Evolutionary conservation across 2,797 vertebrate species (phyloP).

Genomic region (Poeciliopsis gracilis): DNA sequence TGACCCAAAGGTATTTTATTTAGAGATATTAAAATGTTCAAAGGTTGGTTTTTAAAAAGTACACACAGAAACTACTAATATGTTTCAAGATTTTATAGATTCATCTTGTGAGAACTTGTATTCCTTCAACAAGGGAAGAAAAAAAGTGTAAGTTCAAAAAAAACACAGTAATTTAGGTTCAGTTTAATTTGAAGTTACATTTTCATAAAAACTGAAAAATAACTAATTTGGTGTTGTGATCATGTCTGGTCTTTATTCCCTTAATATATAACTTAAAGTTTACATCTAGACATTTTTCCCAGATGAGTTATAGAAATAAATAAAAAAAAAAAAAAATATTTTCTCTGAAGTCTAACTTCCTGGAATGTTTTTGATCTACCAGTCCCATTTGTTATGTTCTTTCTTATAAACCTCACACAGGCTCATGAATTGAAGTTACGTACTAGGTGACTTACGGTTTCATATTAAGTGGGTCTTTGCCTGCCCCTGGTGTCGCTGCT

Average conservation of each 20-base stretch:
- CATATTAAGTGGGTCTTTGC: conserved; percentile 96
- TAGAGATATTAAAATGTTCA: not conserved
- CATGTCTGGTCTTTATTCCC: not conserved
- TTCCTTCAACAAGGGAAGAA: not conserved
- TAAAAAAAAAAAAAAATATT: not conserved
- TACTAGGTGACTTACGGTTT: conserved; percentile 88
- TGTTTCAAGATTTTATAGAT: not conserved
- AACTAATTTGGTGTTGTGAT: not conserved
- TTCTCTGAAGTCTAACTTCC: not conserved
- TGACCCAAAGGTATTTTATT: not conserved
- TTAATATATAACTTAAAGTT: not conserved
- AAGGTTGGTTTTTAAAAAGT: not conserved
- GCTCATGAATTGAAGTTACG: not conserved
- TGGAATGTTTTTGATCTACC: not conserved
- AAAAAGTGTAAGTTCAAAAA: not conserved
- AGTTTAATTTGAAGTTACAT: not conserved
- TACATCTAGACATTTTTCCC: not conserved
- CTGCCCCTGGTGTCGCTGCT: conserved; percentile 79
- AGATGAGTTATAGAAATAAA: not conserved
- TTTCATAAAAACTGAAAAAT: too few species aligned
- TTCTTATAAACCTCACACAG: not conserved
- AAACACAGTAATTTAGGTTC: not conserved
- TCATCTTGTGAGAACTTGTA: not conserved
- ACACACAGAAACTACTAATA: not conserved
- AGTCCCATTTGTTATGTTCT: not conserved